A percentile compares a stretch with the other conserved stretches of the same genome.
These are phyloP conservation scores for Zaprionus tsacasi DNA, from an alignment of 1,140 invertebrate species.

Conservation along the genomic window DNA sequence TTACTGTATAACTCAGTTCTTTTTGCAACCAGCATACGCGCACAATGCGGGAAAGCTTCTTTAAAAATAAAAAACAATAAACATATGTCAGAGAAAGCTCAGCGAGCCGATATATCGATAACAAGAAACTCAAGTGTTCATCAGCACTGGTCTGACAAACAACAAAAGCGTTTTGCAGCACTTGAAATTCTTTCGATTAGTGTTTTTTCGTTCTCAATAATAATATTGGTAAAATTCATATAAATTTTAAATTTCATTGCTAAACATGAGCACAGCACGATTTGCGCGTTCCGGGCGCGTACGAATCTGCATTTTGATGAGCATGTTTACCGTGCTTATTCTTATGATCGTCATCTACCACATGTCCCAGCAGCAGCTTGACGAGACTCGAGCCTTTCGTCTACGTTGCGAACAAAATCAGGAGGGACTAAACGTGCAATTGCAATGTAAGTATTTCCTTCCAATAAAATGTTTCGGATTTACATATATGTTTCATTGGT, in stretches of 20 bases:
- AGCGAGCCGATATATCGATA: slow-evolving; percentile 14
- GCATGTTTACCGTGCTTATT: slow-evolving; percentile 83
- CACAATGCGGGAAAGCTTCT: slow-evolving; percentile 18
- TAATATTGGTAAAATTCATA: slow-evolving; percentile 23
- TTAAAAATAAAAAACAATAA: slow-evolving; percentile 21
- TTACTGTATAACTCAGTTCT: slow-evolving; percentile 32
- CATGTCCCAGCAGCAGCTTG: slow-evolving; percentile 85
- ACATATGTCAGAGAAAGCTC: slow-evolving; percentile 28
- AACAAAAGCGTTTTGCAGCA: slow-evolving; percentile 51
- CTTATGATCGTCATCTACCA: slow-evolving; percentile 85
- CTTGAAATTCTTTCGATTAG: slow-evolving; percentile 36
- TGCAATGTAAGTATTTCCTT: slow-evolving; percentile 83
- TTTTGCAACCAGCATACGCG: slow-evolving; percentile 21
- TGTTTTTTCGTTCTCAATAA: slow-evolving; percentile 42
- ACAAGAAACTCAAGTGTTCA: neutral
- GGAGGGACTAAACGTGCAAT: slow-evolving; percentile 85
- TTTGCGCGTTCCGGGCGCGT: slow-evolving; percentile 85
- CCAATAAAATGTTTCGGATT: neutral
- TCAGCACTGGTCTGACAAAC: slow-evolving; percentile 33
- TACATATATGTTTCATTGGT: neutral
- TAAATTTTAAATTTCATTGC: neutral
- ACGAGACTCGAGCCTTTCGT: slow-evolving; percentile 84
- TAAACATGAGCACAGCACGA: slow-evolving; percentile 85
- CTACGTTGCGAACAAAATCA: slow-evolving; percentile 84
- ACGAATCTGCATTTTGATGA: slow-evolving; percentile 84